A percentile compares a stretch with the other conserved stretches of the same genome.
These are phyloP conservation scores for Herminia tarsipennalis DNA, from an alignment of 2,888 invertebrate genomes.

Conservation along the genomic window DNA sequence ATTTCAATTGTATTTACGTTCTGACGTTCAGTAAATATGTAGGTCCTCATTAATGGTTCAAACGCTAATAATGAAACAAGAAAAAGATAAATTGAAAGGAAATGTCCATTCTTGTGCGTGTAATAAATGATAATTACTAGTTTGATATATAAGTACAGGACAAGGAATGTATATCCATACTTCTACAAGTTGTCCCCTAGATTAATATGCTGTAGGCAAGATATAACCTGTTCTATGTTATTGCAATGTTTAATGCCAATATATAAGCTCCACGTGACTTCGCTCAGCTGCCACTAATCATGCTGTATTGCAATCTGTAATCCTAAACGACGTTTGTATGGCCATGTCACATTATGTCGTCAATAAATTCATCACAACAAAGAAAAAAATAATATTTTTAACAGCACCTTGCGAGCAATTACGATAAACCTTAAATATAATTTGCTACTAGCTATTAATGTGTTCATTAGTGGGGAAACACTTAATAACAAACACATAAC, in stretches of 20 bases:
- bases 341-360: conserved; percentile 27
- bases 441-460: conserved; percentile 33
- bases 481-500: no score
- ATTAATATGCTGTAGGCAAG: conserved; percentile 5
- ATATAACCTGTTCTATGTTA: conserved; percentile 19
- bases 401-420: conserved; percentile 33
- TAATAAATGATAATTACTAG: conserved; percentile 1
- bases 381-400: conserved; percentile 29
- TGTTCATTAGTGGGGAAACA: conserved; percentile 28
- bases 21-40: neutral
- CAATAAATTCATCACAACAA: conserved; percentile 27
- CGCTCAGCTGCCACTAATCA: conserved; percentile 32
- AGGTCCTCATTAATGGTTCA: neutral
- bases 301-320: conserved; percentile 17
- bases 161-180: conserved; percentile 2
- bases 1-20: conserved; percentile 42
- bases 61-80: neutral
- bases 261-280: conserved; percentile 16
- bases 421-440: conserved; percentile 20
- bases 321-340: conserved; percentile 22
- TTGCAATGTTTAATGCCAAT: conserved; percentile 21
- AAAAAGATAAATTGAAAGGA: neutral
- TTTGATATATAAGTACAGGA: neutral
- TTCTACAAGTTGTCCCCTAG: conserved; percentile 14
- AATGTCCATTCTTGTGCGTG: neutral